Base-by-base conservation (phyloP, 2,888 invertebrate species). In the Himalopsyche tibetana region DNA sequence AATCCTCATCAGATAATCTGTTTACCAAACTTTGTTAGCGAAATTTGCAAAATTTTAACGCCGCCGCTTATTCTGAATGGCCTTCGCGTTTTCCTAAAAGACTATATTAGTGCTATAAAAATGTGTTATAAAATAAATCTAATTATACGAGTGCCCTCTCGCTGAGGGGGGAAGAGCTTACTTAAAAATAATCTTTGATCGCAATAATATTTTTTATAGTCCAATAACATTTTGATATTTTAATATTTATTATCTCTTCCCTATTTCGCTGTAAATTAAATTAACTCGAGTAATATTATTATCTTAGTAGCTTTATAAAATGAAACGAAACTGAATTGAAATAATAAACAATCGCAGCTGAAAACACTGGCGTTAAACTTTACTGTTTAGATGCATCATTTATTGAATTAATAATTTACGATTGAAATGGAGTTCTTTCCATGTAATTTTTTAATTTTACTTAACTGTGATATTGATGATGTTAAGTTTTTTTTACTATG, bases 1-100 rank as follows among this genome's bases (percentile, higher is more conserved):
- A 74, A 74, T 74, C 74, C 74, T 74, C 74, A 74, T 74, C 74
- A 74, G 74, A 74, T 74, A 74, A 74, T 74, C 74, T 74, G 74
- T 74, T 74, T 74, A 74, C 74, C 36, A 74, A 74, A 74, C 74
- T 74, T 74, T 74, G 74, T 74, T 74, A 74, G 74, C 74, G 36
- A 74, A 74, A 74, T 74, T 74, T 74, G 74, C 74, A 36, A 74
- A 74, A 74, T 36, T 74, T 74, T 36, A 74, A 74, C 74, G 74
- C 74, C 74, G 74, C 74, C 74, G 74, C 74, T 74, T 74, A 74
- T 74, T 74, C 74, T 74, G 74, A 74, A 36, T 36, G 74, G 74
- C 74, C 74, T 74, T 74, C 74, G 74, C 74, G 74, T 74, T 74
- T 74, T 36, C 74, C 36, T 74, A 74, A 74, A 74, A 74, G 74